Evolutionary conservation across 2,888 invertebrate species (phyloP).

Genomic region (Calliopum simillimum): DNA sequence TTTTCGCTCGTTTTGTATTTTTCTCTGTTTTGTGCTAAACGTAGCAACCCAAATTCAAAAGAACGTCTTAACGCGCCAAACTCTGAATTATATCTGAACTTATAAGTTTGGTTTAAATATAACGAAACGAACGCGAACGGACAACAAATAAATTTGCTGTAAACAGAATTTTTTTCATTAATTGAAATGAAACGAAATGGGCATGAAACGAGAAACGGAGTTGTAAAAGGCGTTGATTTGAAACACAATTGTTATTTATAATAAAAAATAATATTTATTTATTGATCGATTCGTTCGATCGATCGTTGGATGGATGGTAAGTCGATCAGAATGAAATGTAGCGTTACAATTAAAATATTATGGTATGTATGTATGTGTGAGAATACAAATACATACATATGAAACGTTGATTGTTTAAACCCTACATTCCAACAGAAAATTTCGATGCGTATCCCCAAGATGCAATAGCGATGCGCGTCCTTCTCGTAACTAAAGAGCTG

Average conservation of each 20-base stretch:
- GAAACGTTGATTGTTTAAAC: no score
- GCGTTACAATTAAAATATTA: background rate
- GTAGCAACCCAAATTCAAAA: background rate
- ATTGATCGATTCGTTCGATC: conserved; percentile 1
- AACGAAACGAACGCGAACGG: conserved; percentile 31
- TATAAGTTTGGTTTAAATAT: conserved; percentile 56
- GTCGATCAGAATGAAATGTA: conserved; percentile 24
- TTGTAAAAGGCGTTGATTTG: conserved; percentile 41
- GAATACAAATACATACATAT: background rate
- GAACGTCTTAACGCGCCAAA: conserved; percentile 56
- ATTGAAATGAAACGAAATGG: background rate
- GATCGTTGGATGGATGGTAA: no score
- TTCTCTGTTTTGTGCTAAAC: background rate
- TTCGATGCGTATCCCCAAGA: no score
- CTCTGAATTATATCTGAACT: conserved; percentile 58
- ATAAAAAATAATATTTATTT: conserved; percentile 20
- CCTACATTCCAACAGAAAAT: no score
- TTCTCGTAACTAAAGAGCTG: no score
- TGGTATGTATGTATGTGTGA: background rate
- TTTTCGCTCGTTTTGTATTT: no score
- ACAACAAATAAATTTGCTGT: no score
- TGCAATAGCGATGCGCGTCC: no score
- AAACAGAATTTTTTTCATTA: no score
- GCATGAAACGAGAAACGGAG: background rate
- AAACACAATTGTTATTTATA: conserved; percentile 23